Percentiles rank a stretch among this genome's conserved stretches.
phyloP scores from a whole-genome alignment of 2,888 invertebrate species.

The Apamea epomidion region DNA sequence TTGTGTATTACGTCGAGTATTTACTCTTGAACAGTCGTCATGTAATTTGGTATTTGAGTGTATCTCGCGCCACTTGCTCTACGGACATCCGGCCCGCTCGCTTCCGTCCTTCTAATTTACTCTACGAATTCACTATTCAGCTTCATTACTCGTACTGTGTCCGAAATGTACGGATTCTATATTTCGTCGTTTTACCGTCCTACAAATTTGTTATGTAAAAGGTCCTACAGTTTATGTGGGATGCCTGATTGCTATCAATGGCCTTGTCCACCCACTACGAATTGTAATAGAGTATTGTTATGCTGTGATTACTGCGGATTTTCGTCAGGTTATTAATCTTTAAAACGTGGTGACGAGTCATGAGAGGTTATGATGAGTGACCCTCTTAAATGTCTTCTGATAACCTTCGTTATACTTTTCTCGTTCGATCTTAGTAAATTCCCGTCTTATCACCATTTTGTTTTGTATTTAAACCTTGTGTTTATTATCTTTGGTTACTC shows the following conservation, averaged over 20 bases:
- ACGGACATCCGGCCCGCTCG: slow-evolving; percentile 65
- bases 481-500: slow-evolving; percentile 14
- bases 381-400: slow-evolving; percentile 11
- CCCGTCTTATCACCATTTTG: background rate
- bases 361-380: slow-evolving; percentile 5
- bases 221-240: slow-evolving; percentile 40
- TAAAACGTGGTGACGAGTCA: slow-evolving; percentile 26
- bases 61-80: slow-evolving; percentile 65
- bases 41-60: slow-evolving; percentile 68
- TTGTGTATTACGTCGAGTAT: slow-evolving; percentile 37
- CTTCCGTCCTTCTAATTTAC: slow-evolving; percentile 70
- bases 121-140: slow-evolving; percentile 60
- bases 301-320: slow-evolving; percentile 29
- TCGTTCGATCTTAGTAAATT: background rate
- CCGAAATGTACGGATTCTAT: slow-evolving; percentile 37
- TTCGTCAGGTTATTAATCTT: slow-evolving; percentile 35
- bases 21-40: slow-evolving; percentile 42
- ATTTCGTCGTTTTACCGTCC: slow-evolving; percentile 14
- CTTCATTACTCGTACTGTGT: slow-evolving; percentile 55
- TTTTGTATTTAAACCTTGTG: slow-evolving; percentile 9
- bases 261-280: slow-evolving; percentile 40
- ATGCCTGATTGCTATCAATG: slow-evolving; percentile 47
- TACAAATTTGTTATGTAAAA: slow-evolving; percentile 21
- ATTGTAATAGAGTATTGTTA: slow-evolving; percentile 50
- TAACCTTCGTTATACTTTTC: slow-evolving; percentile 23